Evolutionary conservation across 2,797 vertebrate species (phyloP).

Genomic region (Anguilla marmorata): DNA sequence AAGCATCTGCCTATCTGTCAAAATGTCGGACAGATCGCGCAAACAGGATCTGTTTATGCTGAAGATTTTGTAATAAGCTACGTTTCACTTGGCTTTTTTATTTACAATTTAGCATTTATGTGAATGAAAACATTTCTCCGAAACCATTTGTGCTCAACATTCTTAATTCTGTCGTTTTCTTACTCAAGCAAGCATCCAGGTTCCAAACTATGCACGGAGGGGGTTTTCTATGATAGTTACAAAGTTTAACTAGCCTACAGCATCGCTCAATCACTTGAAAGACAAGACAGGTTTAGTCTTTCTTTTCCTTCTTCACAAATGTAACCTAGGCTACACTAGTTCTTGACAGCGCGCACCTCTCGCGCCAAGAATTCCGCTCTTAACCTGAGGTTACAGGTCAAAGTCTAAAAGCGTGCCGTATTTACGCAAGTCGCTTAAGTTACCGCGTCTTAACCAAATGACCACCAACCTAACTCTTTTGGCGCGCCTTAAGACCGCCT

Average conservation of each 20-base stretch:
- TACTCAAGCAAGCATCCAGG: background rate
- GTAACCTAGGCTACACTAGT: conserved; percentile 3
- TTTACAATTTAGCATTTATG: background rate
- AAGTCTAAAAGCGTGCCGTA: background rate
- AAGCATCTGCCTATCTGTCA: background rate
- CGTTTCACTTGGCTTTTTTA: background rate
- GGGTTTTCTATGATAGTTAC: background rate
- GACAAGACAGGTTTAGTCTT: background rate
- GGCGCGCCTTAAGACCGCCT: background rate
- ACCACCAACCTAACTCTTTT: background rate
- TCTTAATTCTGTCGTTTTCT: background rate
- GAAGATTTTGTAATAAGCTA: background rate
- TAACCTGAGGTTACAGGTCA: conserved; percentile 8
- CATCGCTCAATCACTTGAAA: background rate
- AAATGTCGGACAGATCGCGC: background rate
- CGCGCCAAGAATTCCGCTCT: conserved; percentile 6
- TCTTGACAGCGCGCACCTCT: background rate
- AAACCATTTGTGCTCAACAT: background rate
- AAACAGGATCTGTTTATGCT: background rate
- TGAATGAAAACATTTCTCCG: background rate
- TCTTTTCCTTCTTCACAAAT: background rate
- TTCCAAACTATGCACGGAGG: background rate
- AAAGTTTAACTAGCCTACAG: background rate
- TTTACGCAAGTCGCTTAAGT: background rate
- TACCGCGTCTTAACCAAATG: background rate